phyloP scores from a whole-genome alignment of 2,888 invertebrate species.

The Lydus trimaculatus region DNA sequence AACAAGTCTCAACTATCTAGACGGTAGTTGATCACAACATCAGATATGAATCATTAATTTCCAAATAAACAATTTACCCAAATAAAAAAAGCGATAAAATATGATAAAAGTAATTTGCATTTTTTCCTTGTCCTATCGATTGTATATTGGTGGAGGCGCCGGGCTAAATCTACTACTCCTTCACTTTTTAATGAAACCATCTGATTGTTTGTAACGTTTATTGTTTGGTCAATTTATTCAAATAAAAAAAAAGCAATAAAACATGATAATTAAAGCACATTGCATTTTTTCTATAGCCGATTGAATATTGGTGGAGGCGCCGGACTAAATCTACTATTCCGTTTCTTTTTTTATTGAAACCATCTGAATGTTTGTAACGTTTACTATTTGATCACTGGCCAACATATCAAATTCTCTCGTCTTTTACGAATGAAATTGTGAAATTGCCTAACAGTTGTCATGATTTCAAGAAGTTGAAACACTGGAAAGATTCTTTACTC shows the following conservation, averaged over 20 bases:
- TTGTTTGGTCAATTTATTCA: background rate
- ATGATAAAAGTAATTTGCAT: background rate
- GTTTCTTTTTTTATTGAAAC: background rate
- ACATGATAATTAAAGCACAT: background rate
- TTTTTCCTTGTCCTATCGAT: background rate
- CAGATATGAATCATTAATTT: background rate
- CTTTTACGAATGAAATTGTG: background rate
- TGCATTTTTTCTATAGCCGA: background rate
- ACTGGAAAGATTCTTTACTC: background rate
- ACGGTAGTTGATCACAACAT: background rate
- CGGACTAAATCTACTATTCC: background rate
- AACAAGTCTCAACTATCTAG: background rate
- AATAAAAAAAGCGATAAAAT: background rate
- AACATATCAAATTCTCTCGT: background rate
- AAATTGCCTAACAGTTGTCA: background rate
- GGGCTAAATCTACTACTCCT: background rate
- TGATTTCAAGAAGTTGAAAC: background rate
- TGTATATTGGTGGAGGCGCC: background rate
- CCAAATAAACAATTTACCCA: background rate
- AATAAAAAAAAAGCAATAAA: background rate
- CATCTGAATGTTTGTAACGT: background rate
- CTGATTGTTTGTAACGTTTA: background rate
- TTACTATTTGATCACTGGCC: background rate
- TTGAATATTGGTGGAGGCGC: constrained; percentile 3
- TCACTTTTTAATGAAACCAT: background rate